Evolutionary conservation across 2,797 vertebrate species (phyloP), one percentile per base, ranked within the genome.

Genomic region (Mus minutoides): DNA sequence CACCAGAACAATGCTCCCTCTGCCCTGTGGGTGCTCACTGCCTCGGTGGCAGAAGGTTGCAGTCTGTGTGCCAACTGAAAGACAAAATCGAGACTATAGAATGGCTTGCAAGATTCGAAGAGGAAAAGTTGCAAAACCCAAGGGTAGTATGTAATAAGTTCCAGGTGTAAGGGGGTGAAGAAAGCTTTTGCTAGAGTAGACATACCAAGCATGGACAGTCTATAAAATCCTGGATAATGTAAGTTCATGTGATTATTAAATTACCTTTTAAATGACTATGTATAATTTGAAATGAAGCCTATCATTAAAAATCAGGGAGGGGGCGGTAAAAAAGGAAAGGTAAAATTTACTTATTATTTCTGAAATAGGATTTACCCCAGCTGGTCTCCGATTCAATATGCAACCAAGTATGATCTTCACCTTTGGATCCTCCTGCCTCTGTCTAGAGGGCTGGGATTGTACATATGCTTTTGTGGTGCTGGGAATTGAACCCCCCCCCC

Each of bases 281-380:
- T 43, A 77, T 75, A 77, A 4, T 96, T 58, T 71, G 69, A 95
- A 69, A 88, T 78, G n/a, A 90, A 92, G 40, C 43, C 40, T 34
- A 4, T 60, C 52, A 37, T 92, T 92, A 84, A 89, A 91, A 58
- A 13, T 60, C 43, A 0, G 2, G 7, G 69, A 14, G 12, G 7
- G 7, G n/a, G 3, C 21, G 40, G 4, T 75, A 6, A 40, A 83
- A 58, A 83, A 43, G 60, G 80, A 24, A 49, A 86, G 31, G n/a
- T 52, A 62, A 34, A 46, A n/a, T 52, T n/a, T 52, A 52, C 13
- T 67, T 24, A n/a, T 11, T 80, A 56, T 31, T 21, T 49, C 83
- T 69, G 24, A 73, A 73, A 7, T 40, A 73, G 49, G n/a, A 67
- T 40, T 73, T 31, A 69, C n/a, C n/a, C 52, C 16, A 21, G 67